Base-by-base conservation (phyloP, 2,113 vertebrate genomes). In the Muntiacus muntjak region DNA sequence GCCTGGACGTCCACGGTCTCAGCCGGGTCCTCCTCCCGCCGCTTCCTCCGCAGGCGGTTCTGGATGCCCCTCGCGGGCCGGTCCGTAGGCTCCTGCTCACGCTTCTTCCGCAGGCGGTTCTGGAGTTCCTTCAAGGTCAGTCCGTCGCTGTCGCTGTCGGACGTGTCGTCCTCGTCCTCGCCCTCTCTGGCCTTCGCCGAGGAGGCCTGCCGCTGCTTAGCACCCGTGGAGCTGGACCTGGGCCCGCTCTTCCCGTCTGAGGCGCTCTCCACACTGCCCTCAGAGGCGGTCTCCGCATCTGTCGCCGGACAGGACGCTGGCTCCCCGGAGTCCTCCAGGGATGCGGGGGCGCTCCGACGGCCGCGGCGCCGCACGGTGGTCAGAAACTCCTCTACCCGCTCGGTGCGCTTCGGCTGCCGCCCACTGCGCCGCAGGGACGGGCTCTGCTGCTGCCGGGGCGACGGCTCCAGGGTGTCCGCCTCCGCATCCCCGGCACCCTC, bases 321-420 rank as follows among this genome's bases (percentile, higher is more conserved):
- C 26, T 99, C 99, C 0, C 98, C 88, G 0, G 99, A 99, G 96
- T 99, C 99, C 90, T 99, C 99, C 0, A 99, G 98, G 83, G 98
- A 98, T 0, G 98, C 97, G 0, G 99, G 98, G 0, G 98, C 98
- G 1, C 67, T 98, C 87, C 94, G 99, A 91, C 98, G 98, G 0
- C 99, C 98, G 3, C 99, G 98, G 52, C 99, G 98, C 76, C 99
- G 97, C 1, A 99, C 99, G 0, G 99, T 99, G 3, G 99, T 99
- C 16, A 99, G 99, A 94, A 99, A 99, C 97, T 99, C 99, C 78
- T 99, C 99, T 19, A 99, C 99, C 47, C 99, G 99, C 98, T 98
- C 98, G 0, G 98, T 99, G n/a, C 99, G 98, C 76, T 99, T 99
- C 0, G 98, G 98, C 92, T 99, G 99, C 43, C 99, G 98, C 1